Evolutionary conservation across 2,113 vertebrate species (phyloP), one percentile per base, ranked within the genome.

Genomic region (Syrrhaptes paradoxus): DNA sequence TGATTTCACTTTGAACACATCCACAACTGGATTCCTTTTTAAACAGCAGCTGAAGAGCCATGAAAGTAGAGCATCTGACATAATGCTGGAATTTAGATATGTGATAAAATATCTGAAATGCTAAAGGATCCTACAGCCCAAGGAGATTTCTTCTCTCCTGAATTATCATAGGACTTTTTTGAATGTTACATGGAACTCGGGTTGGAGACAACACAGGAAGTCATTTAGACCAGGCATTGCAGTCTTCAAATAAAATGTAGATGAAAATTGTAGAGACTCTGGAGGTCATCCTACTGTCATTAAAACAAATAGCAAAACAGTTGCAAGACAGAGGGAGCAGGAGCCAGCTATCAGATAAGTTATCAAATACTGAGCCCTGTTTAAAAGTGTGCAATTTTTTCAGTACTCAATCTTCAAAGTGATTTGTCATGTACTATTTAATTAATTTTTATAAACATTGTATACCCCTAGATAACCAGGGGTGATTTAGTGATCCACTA

Each of bases 281-380:
- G 63, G 36, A 76, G 46, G 16, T 80, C 28, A 51, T 62, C 57
- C 46, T 80, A 51, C n/a, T 4, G 3, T 51, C 83, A 83, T 55
- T 66, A 86, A 88, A 96, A 80, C 13, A 85, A 93, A 90, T 77
- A 66, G 51, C 54, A 90, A 58, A 87, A 85, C 43, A 66, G 32
- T 49, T 96, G 63, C 59, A 80, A 88, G 72, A 55, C 31, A 87
- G 31, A 82, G 17, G 58, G 71, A 97, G 38, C 36, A 90, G 82
- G 29, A 93, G 72, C 63, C 92, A 97, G 78, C 10, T 76, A 36
- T 76, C 66, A 41, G 59, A 25, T 29, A 74, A 73, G 29, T 67
- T 84, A 77, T 74, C 86, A 80, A 73, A 92, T 62, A 71, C 16
- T 51, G 52, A 92, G 20, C 12, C 18, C 26, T 90, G 26, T 74